phyloP scores from a whole-genome alignment of 1,140 invertebrate species.

The Pogonomyrmex barbatus region DNA sequence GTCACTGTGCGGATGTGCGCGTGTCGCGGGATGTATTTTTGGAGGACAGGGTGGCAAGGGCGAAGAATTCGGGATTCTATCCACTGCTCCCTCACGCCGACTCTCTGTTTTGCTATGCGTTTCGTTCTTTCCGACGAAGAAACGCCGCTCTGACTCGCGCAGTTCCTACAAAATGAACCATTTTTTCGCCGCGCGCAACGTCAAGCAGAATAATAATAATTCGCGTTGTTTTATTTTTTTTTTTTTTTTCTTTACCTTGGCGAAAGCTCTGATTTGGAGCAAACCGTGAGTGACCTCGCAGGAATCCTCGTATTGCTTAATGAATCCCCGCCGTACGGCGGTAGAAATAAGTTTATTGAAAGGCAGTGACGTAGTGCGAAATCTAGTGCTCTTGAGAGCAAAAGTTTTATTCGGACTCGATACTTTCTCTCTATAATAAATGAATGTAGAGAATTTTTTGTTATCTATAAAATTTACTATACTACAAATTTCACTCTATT shows the following conservation, averaged over 20 bases:
- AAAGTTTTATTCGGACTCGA: background rate
- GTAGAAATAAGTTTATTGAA: conserved; percentile 11
- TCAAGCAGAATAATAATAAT: background rate
- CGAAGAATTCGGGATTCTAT: background rate
- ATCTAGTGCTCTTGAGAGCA: background rate
- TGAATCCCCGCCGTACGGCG: background rate
- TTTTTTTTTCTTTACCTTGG: background rate
- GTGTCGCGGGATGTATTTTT: conserved; percentile 8
- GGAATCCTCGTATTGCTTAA: background rate
- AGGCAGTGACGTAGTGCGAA: background rate
- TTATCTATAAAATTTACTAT: no score
- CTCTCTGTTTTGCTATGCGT: conserved; percentile 28
- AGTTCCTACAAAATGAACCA: background rate
- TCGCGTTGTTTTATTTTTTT: no score
- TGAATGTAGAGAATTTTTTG: no score
- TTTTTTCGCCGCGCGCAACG: background rate
- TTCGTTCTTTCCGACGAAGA: background rate
- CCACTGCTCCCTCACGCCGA: background rate
- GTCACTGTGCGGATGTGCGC: background rate
- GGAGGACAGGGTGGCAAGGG: conserved; percentile 17
- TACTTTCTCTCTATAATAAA: conserved; percentile 12
- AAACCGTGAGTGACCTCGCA: background rate
- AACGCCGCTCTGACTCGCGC: background rate
- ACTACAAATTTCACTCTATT: no score
- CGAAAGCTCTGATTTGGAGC: background rate